Evolutionary conservation across 2,888 invertebrate species (phyloP).

Genomic region (Clivina fossor): DNA sequence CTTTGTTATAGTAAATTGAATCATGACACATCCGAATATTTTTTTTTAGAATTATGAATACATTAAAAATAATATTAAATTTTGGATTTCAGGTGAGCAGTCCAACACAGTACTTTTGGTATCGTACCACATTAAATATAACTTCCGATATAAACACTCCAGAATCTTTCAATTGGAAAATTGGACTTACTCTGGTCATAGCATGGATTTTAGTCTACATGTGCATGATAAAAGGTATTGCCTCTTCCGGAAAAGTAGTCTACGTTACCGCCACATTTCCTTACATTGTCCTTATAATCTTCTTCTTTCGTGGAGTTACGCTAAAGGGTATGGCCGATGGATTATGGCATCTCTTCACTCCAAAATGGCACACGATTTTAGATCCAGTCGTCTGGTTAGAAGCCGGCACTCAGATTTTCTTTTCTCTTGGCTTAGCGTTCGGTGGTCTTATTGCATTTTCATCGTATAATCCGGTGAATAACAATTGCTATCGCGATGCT

Average conservation of each 20-base stretch:
- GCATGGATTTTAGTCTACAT: slow-evolving; percentile 95
- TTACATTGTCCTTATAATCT: slow-evolving; percentile 91
- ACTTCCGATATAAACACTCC: slow-evolving; percentile 86
- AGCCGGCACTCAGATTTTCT: slow-evolving; percentile 97
- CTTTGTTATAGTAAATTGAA: too few relatives aligned
- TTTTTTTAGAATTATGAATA: too few relatives aligned
- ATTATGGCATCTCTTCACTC: slow-evolving; percentile 84
- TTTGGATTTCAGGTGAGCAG: slow-evolving; percentile 70
- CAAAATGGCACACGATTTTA: slow-evolving; percentile 86
- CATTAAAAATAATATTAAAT: too few relatives aligned
- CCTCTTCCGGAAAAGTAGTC: slow-evolving; percentile 94
- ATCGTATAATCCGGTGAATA: slow-evolving; percentile 95
- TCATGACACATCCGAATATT: too few relatives aligned
- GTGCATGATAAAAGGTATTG: slow-evolving; percentile 97
- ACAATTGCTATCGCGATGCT: slow-evolving; percentile 94
- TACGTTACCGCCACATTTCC: slow-evolving; percentile 97
- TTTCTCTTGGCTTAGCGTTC: slow-evolving; percentile 92
- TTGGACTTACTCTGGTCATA: slow-evolving; percentile 79
- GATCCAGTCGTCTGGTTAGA: slow-evolving; percentile 97
- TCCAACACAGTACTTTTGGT: slow-evolving; percentile 95
- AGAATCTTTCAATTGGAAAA: slow-evolving; percentile 87
- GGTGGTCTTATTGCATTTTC: slow-evolving; percentile 96
- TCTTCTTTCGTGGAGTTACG: slow-evolving; percentile 93
- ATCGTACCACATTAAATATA: slow-evolving; percentile 86
- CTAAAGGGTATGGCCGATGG: slow-evolving; percentile 87